Conservation (phyloP, 2,888 invertebrate species). For the Euplagia quadripunctaria region DNA sequence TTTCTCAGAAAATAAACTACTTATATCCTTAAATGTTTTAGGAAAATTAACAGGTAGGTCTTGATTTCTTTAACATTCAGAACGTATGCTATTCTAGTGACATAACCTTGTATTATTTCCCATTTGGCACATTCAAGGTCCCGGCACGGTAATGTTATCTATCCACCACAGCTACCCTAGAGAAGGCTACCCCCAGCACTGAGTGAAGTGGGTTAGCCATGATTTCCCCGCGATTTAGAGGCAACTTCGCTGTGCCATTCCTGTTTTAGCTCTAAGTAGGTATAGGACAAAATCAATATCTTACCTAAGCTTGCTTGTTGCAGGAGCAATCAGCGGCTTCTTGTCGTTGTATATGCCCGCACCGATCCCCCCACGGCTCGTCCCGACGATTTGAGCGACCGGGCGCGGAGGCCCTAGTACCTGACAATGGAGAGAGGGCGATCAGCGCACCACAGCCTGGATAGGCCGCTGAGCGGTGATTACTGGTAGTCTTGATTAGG, state of each 20-base stretch:
- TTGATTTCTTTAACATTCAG: neutral
- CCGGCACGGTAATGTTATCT: no score
- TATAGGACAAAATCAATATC: conserved; percentile 32
- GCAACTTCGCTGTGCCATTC: no score
- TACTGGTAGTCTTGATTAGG: conserved; percentile 29
- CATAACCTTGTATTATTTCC: neutral
- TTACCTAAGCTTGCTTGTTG: conserved; percentile 75
- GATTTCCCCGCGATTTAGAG: no score
- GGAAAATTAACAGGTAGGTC: neutral
- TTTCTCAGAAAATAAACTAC: neutral
- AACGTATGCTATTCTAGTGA: neutral
- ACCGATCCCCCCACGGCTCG: conserved; percentile 85
- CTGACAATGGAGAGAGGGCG: conserved; percentile 78
- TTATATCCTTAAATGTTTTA: neutral
- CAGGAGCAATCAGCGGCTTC: conserved; percentile 77
- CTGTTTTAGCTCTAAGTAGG: no score
- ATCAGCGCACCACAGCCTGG: conserved; percentile 69
- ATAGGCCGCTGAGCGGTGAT: conserved; percentile 63
- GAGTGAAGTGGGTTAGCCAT: no score
- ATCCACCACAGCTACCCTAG: no score
- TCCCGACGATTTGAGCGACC: conserved; percentile 82
- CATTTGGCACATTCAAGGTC: neutral
- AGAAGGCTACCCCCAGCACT: no score
- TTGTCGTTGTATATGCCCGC: conserved; percentile 75
- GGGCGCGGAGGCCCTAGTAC: conserved; percentile 86